Conservation (phyloP, 1,140 invertebrate genomes). For the Caenorhabditis elegans region WBcel235 BX284605.5:3995001-3995500, state of each 20-base stretch:
- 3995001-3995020: background rate
- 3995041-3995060: slow-evolving; percentile 12
- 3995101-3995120: background rate
- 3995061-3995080: background rate
- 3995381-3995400: background rate
- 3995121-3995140: background rate
- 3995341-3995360: too few relatives aligned
- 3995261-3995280: background rate
- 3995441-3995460: background rate
- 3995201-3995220: background rate
- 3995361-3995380: too few relatives aligned
- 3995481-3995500: background rate
- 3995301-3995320: background rate
- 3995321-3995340: background rate
- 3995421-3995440: background rate
- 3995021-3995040: background rate
- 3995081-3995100: background rate
- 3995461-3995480: background rate
- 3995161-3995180: background rate
- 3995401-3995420: background rate
- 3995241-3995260: slow-evolving; percentile 16
- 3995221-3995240: background rate
- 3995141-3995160: too few relatives aligned
- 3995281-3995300: background rate
- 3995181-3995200: background rate